These are phyloP conservation scores for Geopemphigus sp. DNA, from an alignment of 1,140 invertebrate species.

Conservation along the genomic window DNA sequence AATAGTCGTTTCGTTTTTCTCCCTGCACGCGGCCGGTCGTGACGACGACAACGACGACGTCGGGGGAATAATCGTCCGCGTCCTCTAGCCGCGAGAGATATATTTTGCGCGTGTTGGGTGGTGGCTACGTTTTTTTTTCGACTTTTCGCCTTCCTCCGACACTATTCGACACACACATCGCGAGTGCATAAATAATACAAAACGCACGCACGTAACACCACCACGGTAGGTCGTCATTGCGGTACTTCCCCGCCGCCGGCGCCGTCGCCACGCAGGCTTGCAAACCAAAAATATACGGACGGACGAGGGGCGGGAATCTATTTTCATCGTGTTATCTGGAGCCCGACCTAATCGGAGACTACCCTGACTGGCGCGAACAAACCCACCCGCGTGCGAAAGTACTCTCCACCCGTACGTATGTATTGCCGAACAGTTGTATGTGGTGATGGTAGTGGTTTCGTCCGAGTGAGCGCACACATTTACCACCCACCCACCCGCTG, in stretches of 20 bases:
- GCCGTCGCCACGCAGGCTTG: constrained; percentile 17
- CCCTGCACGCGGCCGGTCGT: too few relatives aligned
- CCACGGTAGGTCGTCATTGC: too few relatives aligned
- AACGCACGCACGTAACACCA: background rate
- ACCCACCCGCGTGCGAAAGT: background rate
- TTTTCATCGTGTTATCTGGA: constrained; percentile 29
- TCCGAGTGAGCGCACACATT: too few relatives aligned
- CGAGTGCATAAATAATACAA: background rate
- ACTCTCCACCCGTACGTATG: background rate
- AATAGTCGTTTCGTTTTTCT: background rate
- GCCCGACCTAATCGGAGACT: constrained; percentile 36
- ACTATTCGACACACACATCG: too few relatives aligned
- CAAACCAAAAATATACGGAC: constrained; percentile 8
- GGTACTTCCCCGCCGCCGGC: background rate
- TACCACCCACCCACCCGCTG: too few relatives aligned
- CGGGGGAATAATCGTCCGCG: too few relatives aligned
- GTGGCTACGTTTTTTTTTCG: background rate
- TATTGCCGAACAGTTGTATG: too few relatives aligned
- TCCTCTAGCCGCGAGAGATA: too few relatives aligned
- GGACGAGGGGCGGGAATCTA: constrained; percentile 9
- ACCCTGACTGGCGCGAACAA: background rate
- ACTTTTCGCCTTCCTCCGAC: background rate
- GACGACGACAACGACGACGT: too few relatives aligned
- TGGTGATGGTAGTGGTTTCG: too few relatives aligned
- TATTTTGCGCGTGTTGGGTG: too few relatives aligned